phyloP scores from a whole-genome alignment of 2,888 invertebrate genomes.

The Apeira syringaria region DNA sequence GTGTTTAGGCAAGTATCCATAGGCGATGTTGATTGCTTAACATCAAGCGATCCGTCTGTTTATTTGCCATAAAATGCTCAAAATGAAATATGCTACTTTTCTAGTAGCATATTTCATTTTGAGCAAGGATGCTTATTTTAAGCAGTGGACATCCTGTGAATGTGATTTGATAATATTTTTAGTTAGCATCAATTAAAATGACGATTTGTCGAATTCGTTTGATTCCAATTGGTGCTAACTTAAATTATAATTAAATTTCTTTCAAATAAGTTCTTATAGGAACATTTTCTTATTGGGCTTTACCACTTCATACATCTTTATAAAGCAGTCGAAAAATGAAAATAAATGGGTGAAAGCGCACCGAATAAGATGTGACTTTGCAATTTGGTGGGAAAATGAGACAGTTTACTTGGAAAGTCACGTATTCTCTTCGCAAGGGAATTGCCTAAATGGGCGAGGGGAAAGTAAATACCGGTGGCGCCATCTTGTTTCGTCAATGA shows the following conservation, averaged over 20 bases:
- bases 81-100: too few species aligned
- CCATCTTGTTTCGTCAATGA: constrained; percentile 46
- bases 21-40: too few species aligned
- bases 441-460: constrained; percentile 13
- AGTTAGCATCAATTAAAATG: too few species aligned
- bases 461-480: constrained; percentile 39
- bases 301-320: constrained; percentile 62
- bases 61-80: too few species aligned
- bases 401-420: constrained; percentile 72
- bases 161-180: too few species aligned
- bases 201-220: too few species aligned
- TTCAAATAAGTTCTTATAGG: constrained; percentile 44
- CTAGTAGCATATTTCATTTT: too few species aligned
- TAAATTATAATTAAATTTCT: constrained; percentile 33
- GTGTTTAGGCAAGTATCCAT: too few species aligned
- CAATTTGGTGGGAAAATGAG: constrained; percentile 75
- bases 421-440: constrained; percentile 51
- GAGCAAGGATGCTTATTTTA: too few species aligned
- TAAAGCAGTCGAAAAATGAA: constrained; percentile 66
- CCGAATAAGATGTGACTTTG: constrained; percentile 71
- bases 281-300: constrained; percentile 56
- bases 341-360: constrained; percentile 66
- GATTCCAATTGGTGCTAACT: constrained; percentile 6
- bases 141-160: too few species aligned
- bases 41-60: too few species aligned